These are phyloP conservation scores for Mechanitis mazaeus DNA, from an alignment of 2,888 invertebrate genomes.

Conservation along the genomic window DNA sequence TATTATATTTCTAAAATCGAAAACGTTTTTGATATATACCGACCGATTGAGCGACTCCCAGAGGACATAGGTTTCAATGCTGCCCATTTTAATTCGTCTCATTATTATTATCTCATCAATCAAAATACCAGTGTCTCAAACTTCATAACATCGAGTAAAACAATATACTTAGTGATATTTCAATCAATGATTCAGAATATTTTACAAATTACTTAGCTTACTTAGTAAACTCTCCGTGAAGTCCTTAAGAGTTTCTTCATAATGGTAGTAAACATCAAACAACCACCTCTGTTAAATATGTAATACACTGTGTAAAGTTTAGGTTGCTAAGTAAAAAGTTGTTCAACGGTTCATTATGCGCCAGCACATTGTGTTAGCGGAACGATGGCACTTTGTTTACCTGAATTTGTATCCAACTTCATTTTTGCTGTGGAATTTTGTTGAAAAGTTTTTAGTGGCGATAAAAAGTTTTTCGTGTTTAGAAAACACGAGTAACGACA, in stretches of 20 bases:
- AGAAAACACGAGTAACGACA: background rate
- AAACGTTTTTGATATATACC: no score
- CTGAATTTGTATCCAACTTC: constrained; percentile 17
- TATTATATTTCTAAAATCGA: no score
- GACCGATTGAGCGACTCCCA: no score
- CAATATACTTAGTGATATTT: no score
- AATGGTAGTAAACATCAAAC: background rate
- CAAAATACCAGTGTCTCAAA: no score
- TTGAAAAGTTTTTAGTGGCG: constrained; percentile 19
- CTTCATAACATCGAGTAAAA: no score
- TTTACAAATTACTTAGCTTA: no score
- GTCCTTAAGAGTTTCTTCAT: background rate
- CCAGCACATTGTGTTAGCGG: constrained; percentile 16
- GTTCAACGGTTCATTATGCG: constrained; percentile 20
- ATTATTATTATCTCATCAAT: no score
- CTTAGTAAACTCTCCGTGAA: no score
- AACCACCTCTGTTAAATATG: constrained; percentile 13
- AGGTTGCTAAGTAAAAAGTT: constrained; percentile 24
- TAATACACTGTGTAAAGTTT: constrained; percentile 19
- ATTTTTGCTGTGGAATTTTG: constrained; percentile 13
- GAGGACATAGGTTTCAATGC: no score
- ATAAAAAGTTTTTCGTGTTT: constrained; percentile 14
- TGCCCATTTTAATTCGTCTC: no score
- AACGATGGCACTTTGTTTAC: constrained; percentile 17
- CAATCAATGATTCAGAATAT: no score